Evolutionary conservation across 2,888 invertebrate genomes (phyloP).

Genomic region (Terebella lapidaria): DNA sequence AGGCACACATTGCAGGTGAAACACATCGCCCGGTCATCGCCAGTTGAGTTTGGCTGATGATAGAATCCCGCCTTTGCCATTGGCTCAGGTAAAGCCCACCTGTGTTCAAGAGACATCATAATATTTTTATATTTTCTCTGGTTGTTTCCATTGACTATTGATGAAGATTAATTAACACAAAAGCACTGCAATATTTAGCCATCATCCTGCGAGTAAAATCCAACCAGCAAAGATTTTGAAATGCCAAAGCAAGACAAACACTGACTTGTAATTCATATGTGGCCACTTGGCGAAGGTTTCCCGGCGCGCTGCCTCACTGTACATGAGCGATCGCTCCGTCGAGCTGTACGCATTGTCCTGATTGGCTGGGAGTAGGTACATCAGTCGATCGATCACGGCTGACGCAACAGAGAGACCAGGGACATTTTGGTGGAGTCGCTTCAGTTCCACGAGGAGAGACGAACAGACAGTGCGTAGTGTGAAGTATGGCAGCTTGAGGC

Average conservation of each 20-base stretch:
- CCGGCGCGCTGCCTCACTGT: conserved; percentile 82
- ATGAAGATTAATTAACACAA: too few species aligned
- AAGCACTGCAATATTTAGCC: too few species aligned
- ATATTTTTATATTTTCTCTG: too few species aligned
- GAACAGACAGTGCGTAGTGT: conserved; percentile 74
- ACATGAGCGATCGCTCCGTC: conserved; percentile 64
- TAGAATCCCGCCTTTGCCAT: conserved; percentile 98
- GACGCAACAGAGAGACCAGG: conserved; percentile 85
- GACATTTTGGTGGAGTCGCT: conserved; percentile 68
- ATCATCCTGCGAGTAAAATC: too few species aligned
- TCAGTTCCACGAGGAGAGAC: conserved; percentile 75
- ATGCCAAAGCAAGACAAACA: too few species aligned
- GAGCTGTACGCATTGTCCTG: conserved; percentile 13
- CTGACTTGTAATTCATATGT: conserved; percentile 91
- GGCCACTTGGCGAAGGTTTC: conserved; percentile 93
- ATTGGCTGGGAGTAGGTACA: conserved; percentile 47
- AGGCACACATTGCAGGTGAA: conserved; percentile 91
- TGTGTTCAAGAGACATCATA: too few species aligned
- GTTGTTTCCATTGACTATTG: too few species aligned
- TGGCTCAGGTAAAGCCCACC: conserved; percentile 90
- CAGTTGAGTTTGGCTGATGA: conserved; percentile 79
- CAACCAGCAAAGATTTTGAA: too few species aligned
- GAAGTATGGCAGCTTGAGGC: conserved; percentile 73
- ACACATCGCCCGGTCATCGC: conserved; percentile 92
- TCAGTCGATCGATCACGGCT: conserved; percentile 73